Evolutionary conservation across 2,113 vertebrate species (phyloP), one percentile per base, ranked within the genome.

Genomic region (Ophiodon elongatus): DNA sequence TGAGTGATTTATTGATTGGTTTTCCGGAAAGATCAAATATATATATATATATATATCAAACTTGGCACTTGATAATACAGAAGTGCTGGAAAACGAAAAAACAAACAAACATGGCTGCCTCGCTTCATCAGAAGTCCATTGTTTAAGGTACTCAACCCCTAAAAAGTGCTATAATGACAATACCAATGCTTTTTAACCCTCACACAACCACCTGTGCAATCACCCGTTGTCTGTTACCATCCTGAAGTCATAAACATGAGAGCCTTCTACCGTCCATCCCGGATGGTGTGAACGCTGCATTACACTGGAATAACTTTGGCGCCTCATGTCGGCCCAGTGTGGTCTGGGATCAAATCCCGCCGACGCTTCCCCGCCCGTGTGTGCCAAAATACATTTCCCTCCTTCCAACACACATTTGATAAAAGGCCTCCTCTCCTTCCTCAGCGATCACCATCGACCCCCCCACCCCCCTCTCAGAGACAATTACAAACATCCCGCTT

Each of bases 401-500:
- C 79, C 71, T 85, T 82, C 72, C 75, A 52, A 79, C 77, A 81
- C 85, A 86, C 76, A 85, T 88, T 85, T 89, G 73, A 91, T 85
- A 78, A 90, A 91, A 76, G 54, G 60, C 76, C 82, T 82, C 62
- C 74, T 65, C 50, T 54, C 66, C 84, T 56, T 73, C 83, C 74
- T 78, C 50, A 68, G 81, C 17, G 54, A 79, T 91, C 84, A 81
- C 76, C 3, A 27, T 39, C 70, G 2, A 73, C 62, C 73, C 29
- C 50, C 66, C 69, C 83, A 85, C 90, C 83, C 72, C 69, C 73
- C 31, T 84, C 90, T 85, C 76, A 6, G 71, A 85, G 77, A 94
- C 90, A 91, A 91, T 91, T 92, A 89, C 89, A 90, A 92, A 90
- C 89, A 86, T 56, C 87, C 87, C 56, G 60, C 86, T 89, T 89